Evolutionary conservation across 1,140 invertebrate species (phyloP).

Genomic region (Drosophila littoralis): DNA sequence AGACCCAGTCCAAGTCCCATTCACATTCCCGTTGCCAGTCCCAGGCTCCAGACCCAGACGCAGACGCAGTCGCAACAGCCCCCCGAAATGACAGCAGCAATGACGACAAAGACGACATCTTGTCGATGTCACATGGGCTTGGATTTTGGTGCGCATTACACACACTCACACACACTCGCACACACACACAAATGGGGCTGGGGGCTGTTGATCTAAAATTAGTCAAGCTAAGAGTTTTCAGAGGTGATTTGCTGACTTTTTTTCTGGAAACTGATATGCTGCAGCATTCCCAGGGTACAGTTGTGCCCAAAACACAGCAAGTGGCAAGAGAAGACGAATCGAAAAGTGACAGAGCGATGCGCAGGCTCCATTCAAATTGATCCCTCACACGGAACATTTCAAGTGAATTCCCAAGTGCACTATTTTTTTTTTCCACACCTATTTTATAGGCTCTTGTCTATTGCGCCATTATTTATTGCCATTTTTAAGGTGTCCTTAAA

Average conservation of each 20-base stretch:
- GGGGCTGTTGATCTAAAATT: constrained; percentile 43
- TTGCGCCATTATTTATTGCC: no score
- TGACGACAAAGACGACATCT: constrained; percentile 36
- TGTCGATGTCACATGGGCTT: constrained; percentile 49
- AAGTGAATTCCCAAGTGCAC: not conserved
- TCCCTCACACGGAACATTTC: not conserved
- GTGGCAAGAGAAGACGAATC: not conserved
- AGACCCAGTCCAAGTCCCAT: constrained; percentile 23
- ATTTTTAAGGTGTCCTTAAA: no score
- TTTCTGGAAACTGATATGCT: constrained; percentile 47
- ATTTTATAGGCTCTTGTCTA: no score
- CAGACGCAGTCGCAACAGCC: constrained; percentile 37
- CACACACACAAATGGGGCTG: not conserved
- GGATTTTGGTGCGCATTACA: constrained; percentile 18
- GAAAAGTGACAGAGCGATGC: not conserved
- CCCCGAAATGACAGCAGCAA: constrained; percentile 21
- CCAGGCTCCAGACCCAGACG: constrained; percentile 28
- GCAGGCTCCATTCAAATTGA: not conserved
- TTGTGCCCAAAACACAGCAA: constrained; percentile 18
- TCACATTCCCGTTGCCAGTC: not conserved
- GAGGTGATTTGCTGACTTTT: constrained; percentile 34
- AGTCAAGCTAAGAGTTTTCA: constrained; percentile 32
- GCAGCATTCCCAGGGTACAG: constrained; percentile 35
- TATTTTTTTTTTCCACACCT: no score
- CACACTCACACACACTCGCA: constrained; percentile 7